These are phyloP conservation scores for Stegana nigrithorax DNA, from an alignment of 2,888 invertebrate species.

Conservation along the genomic window DNA sequence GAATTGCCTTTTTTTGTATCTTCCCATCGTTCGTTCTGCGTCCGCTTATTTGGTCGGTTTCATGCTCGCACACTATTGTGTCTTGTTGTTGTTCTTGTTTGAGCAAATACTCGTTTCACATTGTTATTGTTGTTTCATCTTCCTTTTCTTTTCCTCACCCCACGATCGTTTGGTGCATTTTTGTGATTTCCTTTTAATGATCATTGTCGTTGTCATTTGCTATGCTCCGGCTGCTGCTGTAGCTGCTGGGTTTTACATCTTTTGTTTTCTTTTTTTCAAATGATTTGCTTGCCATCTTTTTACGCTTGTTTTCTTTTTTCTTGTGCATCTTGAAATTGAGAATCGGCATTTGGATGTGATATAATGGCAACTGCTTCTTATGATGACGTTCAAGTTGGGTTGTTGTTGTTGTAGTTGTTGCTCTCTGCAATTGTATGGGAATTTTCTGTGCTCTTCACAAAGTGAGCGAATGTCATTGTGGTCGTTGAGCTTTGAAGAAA, in stretches of 20 bases:
- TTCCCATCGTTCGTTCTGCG: no score
- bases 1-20: no score
- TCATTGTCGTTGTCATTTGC: slow-evolving; percentile 29
- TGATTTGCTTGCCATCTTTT: slow-evolving; percentile 39
- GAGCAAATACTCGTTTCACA: slow-evolving; percentile 58
- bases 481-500: no score
- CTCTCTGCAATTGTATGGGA: background rate
- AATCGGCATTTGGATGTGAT: slow-evolving; percentile 30
- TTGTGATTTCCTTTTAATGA: slow-evolving; percentile 58
- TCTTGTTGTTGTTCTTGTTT: slow-evolving; percentile 35
- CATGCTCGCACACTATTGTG: no score
- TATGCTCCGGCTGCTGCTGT: slow-evolving; percentile 28
- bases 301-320: slow-evolving; percentile 31
- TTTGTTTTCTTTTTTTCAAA: slow-evolving; percentile 51
- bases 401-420: slow-evolving; percentile 31
- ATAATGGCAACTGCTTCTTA: slow-evolving; percentile 37
- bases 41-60: background rate
- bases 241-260: slow-evolving; percentile 40
- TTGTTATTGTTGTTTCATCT: slow-evolving; percentile 48
- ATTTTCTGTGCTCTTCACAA: no score
- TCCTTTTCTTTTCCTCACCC: slow-evolving; percentile 53
- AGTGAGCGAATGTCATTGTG: no score
- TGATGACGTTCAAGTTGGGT: slow-evolving; percentile 24
- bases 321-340: slow-evolving; percentile 24
- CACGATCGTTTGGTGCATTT: slow-evolving; percentile 46